A percentile compares a stretch with the other conserved stretches of the same genome.
Conservation (phyloP, 1,140 invertebrate genomes). For the Aricia agestis region DNA sequence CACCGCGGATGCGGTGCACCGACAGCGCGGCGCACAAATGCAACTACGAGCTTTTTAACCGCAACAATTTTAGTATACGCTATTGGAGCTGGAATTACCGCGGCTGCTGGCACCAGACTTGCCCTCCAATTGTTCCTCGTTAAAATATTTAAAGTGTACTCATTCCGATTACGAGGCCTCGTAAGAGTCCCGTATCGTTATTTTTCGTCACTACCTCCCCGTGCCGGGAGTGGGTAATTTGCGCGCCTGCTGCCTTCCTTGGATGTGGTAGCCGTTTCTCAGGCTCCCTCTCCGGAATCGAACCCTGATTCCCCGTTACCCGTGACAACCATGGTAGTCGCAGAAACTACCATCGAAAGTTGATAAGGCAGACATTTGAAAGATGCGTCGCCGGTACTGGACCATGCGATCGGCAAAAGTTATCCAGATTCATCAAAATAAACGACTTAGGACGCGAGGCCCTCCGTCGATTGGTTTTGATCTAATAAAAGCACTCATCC, state of each 20-base stretch:
- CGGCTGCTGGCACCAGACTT: constrained; percentile 92
- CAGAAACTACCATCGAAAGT: constrained; percentile 88
- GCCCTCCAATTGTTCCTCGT: too few species aligned
- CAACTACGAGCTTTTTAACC: too few species aligned
- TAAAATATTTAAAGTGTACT: too few species aligned
- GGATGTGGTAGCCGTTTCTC: constrained; percentile 95
- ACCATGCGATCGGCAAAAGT: constrained; percentile 86
- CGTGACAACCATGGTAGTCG: constrained; percentile 88
- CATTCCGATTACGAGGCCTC: too few species aligned
- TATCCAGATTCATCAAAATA: constrained; percentile 88
- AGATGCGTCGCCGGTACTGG: constrained; percentile 85
- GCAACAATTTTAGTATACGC: too few species aligned
- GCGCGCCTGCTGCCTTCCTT: constrained; percentile 93
- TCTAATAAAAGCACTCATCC: too few species aligned
- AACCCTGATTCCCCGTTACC: constrained; percentile 85
- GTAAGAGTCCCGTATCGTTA: too few species aligned
- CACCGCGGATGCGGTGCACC: too few species aligned
- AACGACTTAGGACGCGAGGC: constrained; percentile 76
- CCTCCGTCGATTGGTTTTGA: too few species aligned
- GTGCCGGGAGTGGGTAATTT: constrained; percentile 84
- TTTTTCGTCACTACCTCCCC: too few species aligned
- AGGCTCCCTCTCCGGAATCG: constrained; percentile 87
- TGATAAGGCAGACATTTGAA: constrained; percentile 94
- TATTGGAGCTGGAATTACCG: constrained; percentile 95
- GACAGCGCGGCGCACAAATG: too few species aligned